Evolutionary conservation across 2,797 vertebrate species (phyloP).

Genomic region (Chelon auratus): DNA sequence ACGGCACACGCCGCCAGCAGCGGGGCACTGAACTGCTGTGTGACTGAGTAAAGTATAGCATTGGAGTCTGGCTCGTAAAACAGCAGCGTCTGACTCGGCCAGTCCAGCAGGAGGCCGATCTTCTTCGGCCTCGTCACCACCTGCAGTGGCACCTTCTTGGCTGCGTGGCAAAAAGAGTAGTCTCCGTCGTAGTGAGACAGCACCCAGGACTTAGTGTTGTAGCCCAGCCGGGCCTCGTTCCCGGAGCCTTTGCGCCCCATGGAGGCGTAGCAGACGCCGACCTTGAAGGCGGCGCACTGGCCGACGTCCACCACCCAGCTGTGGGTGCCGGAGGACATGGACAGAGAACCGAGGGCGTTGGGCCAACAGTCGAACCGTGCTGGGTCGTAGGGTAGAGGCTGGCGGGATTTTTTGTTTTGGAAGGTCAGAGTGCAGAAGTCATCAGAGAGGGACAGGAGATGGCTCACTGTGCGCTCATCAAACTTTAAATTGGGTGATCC

Average conservation of each 20-base stretch:
- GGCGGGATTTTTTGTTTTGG: conserved; percentile 84
- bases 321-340: conserved; percentile 86
- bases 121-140: conserved; percentile 82
- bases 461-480: conserved; percentile 88
- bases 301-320: conserved; percentile 89
- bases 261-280: conserved; percentile 91
- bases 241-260: conserved; percentile 90
- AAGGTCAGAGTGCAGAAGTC: conserved; percentile 89
- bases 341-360: conserved; percentile 86
- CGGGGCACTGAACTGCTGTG: conserved; percentile 79
- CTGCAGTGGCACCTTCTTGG: conserved; percentile 78
- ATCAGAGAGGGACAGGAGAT: conserved; percentile 87
- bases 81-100: conserved; percentile 86
- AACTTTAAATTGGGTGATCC: conserved; percentile 83
- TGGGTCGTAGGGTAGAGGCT: conserved; percentile 79
- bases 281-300: conserved; percentile 91
- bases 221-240: conserved; percentile 88
- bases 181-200: conserved; percentile 90
- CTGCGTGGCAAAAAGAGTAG: conserved; percentile 89
- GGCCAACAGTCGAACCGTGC: conserved; percentile 93
- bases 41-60: conserved; percentile 83
- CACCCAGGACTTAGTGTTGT: conserved; percentile 92
- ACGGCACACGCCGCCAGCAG: conserved; percentile 90
- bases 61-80: conserved; percentile 88
- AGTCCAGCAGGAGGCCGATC: conserved; percentile 91